Evolutionary conservation across 1,140 invertebrate species (phyloP), one percentile per base, ranked within the genome.

Genomic region (Rhagoletis zephyria): DNA sequence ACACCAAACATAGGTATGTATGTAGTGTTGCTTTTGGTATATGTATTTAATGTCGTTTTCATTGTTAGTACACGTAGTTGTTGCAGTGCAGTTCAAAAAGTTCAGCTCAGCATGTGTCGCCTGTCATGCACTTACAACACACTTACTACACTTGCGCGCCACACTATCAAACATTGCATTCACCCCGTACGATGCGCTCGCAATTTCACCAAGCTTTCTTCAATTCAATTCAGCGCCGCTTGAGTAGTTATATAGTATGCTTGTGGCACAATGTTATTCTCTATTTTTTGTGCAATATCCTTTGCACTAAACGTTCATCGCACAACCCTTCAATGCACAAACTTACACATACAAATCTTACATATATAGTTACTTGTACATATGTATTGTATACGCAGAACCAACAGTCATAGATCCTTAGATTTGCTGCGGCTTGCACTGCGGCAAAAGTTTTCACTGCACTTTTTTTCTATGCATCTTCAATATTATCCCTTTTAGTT

Each of bases 41-140:
- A 14, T 63, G 61, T 81, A 81, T 81, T 16, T 81, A 81, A 81
- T 81, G 74, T 56, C 48, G 9, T 6, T 59, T 59, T 81, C 67
- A 81, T 81, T 81, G 74, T 56, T 81, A n/a, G 45, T 51, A 48
- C 74, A n/a, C 74, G 74, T 81, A 45, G 45, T 81, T 81, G 74
- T 81, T 81, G 48, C 74, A 81, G 42, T 51, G 16, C 48, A 81
- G 74, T 81, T 81, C 74, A 81, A n/a, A 59, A 81, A 81, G 74
- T 81, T 81, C 48, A 81, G 19, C 74, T 59, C 74, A 81, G 74
- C 48, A 81, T 81, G 74, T 81, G 74, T 81, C 74, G 74, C 48
- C 74, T 81, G 74, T 81, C 74, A 81, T 81, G 74, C 74, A 81
- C 74, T 81, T 81, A 81, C 74, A 81, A 81, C 74, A 77, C 74